Percentiles rank a stretch among this genome's conserved stretches.
Evolutionary conservation across 2,113 vertebrate species (phyloP).

Genomic region (Oreochromis tanganicae): DNA sequence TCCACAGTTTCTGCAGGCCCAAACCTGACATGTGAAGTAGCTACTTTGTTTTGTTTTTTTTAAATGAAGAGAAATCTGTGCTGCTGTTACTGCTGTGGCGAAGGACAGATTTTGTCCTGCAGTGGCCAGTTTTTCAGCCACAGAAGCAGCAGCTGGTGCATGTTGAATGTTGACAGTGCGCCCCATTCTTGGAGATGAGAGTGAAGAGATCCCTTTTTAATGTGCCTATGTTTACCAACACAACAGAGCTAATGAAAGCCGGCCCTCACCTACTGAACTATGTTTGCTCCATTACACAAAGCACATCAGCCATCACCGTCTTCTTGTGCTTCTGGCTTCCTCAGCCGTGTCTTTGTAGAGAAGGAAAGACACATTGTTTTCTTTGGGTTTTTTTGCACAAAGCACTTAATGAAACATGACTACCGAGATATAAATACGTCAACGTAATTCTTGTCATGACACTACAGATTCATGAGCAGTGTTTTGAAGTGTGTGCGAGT

Average conservation of each 20-base stretch:
- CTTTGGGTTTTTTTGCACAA: slow-evolving; percentile 51
- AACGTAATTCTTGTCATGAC: slow-evolving; percentile 8
- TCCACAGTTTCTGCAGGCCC: background rate
- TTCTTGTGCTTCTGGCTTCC: slow-evolving; percentile 3
- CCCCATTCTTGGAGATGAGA: slow-evolving; percentile 18
- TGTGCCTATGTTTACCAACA: slow-evolving; percentile 59
- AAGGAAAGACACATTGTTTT: slow-evolving; percentile 9
- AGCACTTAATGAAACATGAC: slow-evolving; percentile 63
- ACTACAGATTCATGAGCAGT: slow-evolving; percentile 15
- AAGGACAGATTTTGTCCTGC: background rate
- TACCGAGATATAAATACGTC: slow-evolving; percentile 5
- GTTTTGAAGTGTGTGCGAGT: slow-evolving; percentile 8
- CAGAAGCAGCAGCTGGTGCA: slow-evolving; percentile 39
- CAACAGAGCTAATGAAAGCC: slow-evolving; percentile 36
- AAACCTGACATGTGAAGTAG: background rate
- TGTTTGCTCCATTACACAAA: slow-evolving; percentile 33
- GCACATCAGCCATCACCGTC: slow-evolving; percentile 15
- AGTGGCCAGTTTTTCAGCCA: slow-evolving; percentile 25
- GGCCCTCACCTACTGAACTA: background rate
- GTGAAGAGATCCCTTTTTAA: slow-evolving; percentile 49
- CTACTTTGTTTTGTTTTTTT: background rate
- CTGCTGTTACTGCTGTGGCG: slow-evolving; percentile 24
- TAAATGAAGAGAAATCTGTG: background rate
- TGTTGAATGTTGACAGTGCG: slow-evolving; percentile 32
- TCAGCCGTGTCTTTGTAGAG: background rate